A percentile compares a stretch with the other conserved stretches of the same genome.
Conservation (phyloP, 2,797 vertebrate genomes). For the Smutsia gigantea region DNA sequence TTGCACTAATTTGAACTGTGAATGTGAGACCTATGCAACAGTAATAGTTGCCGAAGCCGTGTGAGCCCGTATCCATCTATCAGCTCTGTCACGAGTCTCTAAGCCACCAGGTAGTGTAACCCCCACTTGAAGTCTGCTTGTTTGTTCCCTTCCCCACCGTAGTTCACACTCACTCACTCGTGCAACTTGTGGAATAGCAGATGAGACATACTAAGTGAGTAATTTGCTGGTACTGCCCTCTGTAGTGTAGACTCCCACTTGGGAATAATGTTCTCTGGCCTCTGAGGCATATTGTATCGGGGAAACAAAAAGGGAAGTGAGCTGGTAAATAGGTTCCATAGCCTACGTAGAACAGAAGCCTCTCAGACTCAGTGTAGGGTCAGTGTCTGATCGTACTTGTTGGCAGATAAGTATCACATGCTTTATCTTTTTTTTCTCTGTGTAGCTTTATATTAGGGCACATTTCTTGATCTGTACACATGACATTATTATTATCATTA, state of each 20-base stretch:
- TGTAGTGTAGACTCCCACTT: rapidly evolving
- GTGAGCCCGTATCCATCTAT: neutral
- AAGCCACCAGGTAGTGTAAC: rapidly evolving
- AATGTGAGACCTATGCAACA: neutral
- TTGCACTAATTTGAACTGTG: neutral
- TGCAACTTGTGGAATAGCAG: rapidly evolving
- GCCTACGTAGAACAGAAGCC: neutral
- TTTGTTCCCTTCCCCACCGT: neutral
- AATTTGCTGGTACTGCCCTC: neutral
- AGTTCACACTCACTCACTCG: neutral
- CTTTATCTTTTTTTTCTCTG: neutral
- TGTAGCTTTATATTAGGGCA: neutral
- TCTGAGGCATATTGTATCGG: neutral
- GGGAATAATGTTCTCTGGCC: neutral
- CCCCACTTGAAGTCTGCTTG: neutral
- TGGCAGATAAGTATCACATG: neutral
- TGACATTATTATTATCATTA: neutral
- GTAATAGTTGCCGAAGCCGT: neutral
- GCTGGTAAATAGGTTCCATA: neutral
- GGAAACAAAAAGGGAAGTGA: neutral
- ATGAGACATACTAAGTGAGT: neutral
- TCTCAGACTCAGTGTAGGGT: neutral
- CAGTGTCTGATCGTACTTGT: neutral
- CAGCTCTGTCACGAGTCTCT: neutral
- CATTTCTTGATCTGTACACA: neutral